A percentile compares a stretch with the other conserved stretches of the same genome.
Conservation (phyloP, 2,888 invertebrate genomes). For the Patella depressa region DNA sequence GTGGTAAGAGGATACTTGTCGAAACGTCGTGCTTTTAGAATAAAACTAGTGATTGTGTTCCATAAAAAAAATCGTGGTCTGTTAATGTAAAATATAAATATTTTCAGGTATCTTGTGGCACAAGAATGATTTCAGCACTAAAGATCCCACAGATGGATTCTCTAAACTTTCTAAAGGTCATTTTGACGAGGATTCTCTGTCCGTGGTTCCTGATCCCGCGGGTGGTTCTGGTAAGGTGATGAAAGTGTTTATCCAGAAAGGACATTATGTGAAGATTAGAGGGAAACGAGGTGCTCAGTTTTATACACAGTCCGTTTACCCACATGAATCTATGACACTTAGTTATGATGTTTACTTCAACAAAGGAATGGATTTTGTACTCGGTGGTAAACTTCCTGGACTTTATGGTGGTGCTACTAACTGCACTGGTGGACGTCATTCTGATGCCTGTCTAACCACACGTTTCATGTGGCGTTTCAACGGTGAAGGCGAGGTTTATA, state of each 20-base stretch:
- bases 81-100: too few relatives aligned
- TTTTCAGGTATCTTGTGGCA: conserved; percentile 1
- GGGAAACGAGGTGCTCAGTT: conserved; percentile 45
- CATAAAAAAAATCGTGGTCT: too few relatives aligned
- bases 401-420: conserved; percentile 30
- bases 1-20: too few relatives aligned
- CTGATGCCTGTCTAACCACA: conserved; percentile 31
- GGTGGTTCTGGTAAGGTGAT: conserved; percentile 38
- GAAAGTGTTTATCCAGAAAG: conserved; percentile 41
- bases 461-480: conserved; percentile 35
- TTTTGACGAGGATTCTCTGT: conserved; percentile 35
- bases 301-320: conserved; percentile 36
- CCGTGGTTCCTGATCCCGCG: conserved; percentile 39
- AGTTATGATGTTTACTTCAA: conserved; percentile 42
- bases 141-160: neutral
- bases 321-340: conserved; percentile 31
- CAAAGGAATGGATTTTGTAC: conserved; percentile 37
- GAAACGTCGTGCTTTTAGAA: too few relatives aligned
- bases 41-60: too few relatives aligned
- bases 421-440: conserved; percentile 34
- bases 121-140: neutral
- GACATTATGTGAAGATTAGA: conserved; percentile 11
- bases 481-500: conserved; percentile 37
- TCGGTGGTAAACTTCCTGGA: conserved; percentile 36
- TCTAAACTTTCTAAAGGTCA: neutral